Evolutionary conservation across 2,113 vertebrate genomes (phyloP).

Genomic region (Lasiurus borealis): DNA sequence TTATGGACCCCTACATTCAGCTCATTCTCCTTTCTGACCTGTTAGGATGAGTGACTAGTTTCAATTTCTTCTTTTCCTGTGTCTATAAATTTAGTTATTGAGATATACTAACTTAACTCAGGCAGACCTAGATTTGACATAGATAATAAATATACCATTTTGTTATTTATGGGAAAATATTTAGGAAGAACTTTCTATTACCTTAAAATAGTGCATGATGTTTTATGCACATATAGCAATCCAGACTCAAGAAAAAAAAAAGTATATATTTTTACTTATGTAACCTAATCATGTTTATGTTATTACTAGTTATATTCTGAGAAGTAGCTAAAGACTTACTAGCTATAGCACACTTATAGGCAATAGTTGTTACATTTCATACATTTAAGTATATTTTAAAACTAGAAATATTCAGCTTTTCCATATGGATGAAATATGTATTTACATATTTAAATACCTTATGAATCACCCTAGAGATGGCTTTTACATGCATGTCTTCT

Average conservation of each 20-base stretch:
- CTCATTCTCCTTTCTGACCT: slow-evolving; percentile 24
- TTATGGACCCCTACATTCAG: neutral
- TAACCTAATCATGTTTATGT: neutral
- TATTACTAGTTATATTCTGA: neutral
- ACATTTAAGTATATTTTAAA: slow-evolving; percentile 54
- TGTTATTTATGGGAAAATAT: slow-evolving; percentile 68
- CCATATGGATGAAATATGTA: slow-evolving; percentile 12
- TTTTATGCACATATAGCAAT: neutral
- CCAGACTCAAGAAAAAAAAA: neutral
- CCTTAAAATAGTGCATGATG: slow-evolving; percentile 14
- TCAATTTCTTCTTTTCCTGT: slow-evolving; percentile 60
- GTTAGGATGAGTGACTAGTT: slow-evolving; percentile 49
- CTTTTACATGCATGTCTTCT: slow-evolving; percentile 20
- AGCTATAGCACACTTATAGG: neutral
- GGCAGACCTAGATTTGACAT: slow-evolving; percentile 45
- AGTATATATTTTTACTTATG: neutral
- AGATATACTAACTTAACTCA: slow-evolving; percentile 27
- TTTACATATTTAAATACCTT: slow-evolving; percentile 34
- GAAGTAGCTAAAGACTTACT: neutral
- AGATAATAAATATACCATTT: slow-evolving; percentile 70
- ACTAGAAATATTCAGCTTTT: slow-evolving; percentile 47
- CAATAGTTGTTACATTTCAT: slow-evolving; percentile 33
- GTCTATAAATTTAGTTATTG: neutral
- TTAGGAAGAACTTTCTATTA: slow-evolving; percentile 60
- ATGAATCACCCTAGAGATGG: slow-evolving; percentile 27